Evolutionary conservation across 2,797 vertebrate species (phyloP), one percentile per base, ranked within the genome.

Genomic region (Neostethus bicornis): DNA sequence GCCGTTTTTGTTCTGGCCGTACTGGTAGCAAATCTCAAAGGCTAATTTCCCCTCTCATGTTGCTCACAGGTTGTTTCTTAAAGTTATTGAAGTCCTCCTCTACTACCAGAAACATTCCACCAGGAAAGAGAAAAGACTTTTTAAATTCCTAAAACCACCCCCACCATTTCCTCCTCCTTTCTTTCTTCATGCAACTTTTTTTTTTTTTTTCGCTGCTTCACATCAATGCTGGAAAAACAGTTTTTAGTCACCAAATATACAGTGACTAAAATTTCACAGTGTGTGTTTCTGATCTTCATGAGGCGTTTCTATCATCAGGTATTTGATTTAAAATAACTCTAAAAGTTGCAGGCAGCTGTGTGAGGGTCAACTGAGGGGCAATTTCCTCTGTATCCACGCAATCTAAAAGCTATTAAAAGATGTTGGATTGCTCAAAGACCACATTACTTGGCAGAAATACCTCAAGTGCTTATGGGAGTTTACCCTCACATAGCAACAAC

Each of bases 21-120:
- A 87, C 66, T 0, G 84, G 80, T 76, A 87, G 86, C 85, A 84
- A 82, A 89, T 85, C 86, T 75, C 58, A 62, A 77, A 83, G 85
- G 75, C 83, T 77, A 81, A 86, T 81, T 81, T 77, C 37, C 52
- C 66, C 60, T 85, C 74, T 85, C 78, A 87, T 79, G 81, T 81
- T 73, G 70, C 54, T 78, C 74, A 59, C 55, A 66, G 61, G 74
- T 58, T 68, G 46, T 62, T 80, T 68, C 70, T 73, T 54, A 45
- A 74, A 51, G 70, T 78, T 72, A 64, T 52, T 77, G 52, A 75
- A 66, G 49, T 43, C 51, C 57, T 45, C 56, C 58, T 46, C 54
- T 31, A 24, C 48, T 60, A 46, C 57, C 48, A 25, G 28, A 26
- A 50, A 56, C 75, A 79, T 64, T 83, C 77, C 71, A 81, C 28